Evolutionary conservation across 2,888 invertebrate species (phyloP), one percentile per base, ranked within the genome.

Genomic region (Anticlea derivata): DNA sequence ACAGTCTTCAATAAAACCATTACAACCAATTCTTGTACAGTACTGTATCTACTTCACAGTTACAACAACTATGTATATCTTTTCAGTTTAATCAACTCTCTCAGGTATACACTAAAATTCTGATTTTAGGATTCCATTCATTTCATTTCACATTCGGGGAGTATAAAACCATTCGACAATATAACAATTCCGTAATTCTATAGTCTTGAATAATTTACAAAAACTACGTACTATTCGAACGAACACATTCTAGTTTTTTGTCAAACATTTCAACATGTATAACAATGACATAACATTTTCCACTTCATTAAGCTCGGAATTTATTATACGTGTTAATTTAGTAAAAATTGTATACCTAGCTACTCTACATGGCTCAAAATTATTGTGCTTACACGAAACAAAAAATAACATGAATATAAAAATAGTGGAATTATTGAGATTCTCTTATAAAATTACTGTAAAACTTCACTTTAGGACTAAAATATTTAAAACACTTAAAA

Each of bases 241-340:
- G 81, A 84, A 84, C 83, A 84, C 83, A 77, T 80, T 61, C 53
- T 54, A 59, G 59, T 63, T 51, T 58, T 53, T 53, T 29, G 34
- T 48, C 51, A 37, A 39, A 37, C 49, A 59, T 70, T 66, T 61
- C 59, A 60, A 66, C 67, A 60, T 66, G 61, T 66, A 65, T 63
- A 74, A 68, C 69, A 63, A 68, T 65, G 61, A 64, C 67, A 69
- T 66, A 62, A 75, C 68, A 70, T 65, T 68, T 69, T 65, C 63
- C 53, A 68, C 58, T 58, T 65, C 38, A 60, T 75, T 84, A 84
- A 84, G 81, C 84, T 84, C 82, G 73, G 78, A 67, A 68, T 60
- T 80, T 78, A 77, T 79, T 80, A 64, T 71, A 68, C 75, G 26
- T 43, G 34, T 48, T 34, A 23, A 38, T 38, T 52, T 7, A 31